Base-by-base conservation (phyloP, 2,797 vertebrate genomes). In the Harpagifer antarcticus region DNA sequence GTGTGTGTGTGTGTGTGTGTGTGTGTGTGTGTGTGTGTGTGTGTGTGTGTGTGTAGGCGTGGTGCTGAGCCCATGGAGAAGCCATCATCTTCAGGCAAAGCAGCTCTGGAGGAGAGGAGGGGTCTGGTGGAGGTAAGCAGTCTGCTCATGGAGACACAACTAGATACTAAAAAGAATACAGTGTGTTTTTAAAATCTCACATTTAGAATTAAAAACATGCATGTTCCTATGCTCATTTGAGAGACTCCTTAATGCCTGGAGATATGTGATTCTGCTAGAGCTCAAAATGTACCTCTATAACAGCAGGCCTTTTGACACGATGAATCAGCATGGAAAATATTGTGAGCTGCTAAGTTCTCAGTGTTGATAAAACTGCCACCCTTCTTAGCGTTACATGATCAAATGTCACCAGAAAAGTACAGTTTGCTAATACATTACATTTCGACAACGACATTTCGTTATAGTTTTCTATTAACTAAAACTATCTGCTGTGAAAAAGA, bases 31-130 rank as follows among this genome's bases (percentile, higher is more conserved):
- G 15, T 70, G 23, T 60, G n/a, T n/a, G 42, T 37, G 20, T 56
- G n/a, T 55, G 12, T 65, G 19, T 61, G 48, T 66, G 16, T 74
- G 15, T 70, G 23, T 60, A 91, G 86, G 77, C 83, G 81, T 79
- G 81, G 74, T 50, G 60, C 49, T 72, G 79, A 74, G 68, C 59
- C 64, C 68, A 93, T 93, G 93, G 92, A 92, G 78, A 84, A 83
- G 70, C 72, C 68, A 1, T 84, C 76, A 1, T 68, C 89, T 66
- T 88, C 90, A 80, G 85, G 74, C 49, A 77, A 17, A 72, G 79
- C 72, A 4, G 81, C 55, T 3, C 81, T 83, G 17, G 88, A 90
- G 81, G 90, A 92, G 81, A 75, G 33, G 2, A 45, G 53, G 62
- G 68, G 43, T 74, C 79, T 85, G 19, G 83, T 89, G 70, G 83